phyloP scores from a whole-genome alignment of 2,113 vertebrate genomes.

The Caloenas nicobarica region DNA sequence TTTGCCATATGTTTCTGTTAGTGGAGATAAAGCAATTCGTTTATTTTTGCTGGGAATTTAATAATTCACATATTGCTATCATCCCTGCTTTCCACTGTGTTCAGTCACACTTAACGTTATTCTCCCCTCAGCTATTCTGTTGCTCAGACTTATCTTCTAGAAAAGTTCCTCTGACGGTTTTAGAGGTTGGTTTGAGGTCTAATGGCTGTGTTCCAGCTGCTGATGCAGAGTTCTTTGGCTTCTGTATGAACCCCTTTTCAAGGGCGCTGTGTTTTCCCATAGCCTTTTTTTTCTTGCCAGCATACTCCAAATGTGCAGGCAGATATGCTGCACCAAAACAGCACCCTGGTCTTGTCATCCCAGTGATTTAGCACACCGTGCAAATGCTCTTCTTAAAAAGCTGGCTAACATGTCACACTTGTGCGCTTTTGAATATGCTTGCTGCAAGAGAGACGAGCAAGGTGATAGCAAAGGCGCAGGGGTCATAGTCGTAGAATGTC shows the following conservation, averaged over 20 bases:
- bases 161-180: conserved; percentile 51
- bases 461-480: background rate
- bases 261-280: conserved; percentile 42
- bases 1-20: background rate
- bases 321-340: conserved; percentile 24
- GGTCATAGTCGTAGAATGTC: too few species aligned
- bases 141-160: conserved; percentile 19
- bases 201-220: conserved; percentile 62
- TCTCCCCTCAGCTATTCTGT: conserved; percentile 13
- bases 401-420: background rate
- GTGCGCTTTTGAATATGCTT: background rate
- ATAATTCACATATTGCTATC: conserved; percentile 17
- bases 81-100: background rate
- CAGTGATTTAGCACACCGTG: background rate
- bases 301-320: background rate
- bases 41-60: background rate
- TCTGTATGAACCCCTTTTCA: background rate
- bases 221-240: conserved; percentile 45
- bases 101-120: background rate
- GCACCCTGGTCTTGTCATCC: background rate
- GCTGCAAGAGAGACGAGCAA: background rate
- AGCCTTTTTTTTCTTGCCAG: conserved; percentile 1
- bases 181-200: conserved; percentile 42
- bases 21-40: background rate
- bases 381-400: background rate